phyloP scores from a whole-genome alignment of 37 sponge, comb jelly and placozoan species.

The Chondrilla cf. caribensis region DNA sequence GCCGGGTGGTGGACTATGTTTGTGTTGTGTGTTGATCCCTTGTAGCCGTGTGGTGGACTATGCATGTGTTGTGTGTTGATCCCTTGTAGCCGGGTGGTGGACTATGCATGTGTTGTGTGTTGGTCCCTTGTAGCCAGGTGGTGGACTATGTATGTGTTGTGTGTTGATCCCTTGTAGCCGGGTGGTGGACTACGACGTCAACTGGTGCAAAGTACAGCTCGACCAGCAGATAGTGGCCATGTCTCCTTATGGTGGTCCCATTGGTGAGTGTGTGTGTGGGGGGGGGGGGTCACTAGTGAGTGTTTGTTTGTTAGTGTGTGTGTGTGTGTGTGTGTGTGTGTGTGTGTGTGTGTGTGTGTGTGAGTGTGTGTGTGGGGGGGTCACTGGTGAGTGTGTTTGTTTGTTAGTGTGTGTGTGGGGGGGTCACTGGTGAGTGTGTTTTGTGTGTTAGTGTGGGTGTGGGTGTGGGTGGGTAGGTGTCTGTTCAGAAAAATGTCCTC shows the following conservation, averaged over 20 bases:
- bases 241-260: background rate
- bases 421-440: background rate
- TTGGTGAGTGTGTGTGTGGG: slow-evolving; percentile 24
- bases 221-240: slow-evolving; percentile 20
- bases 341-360: slow-evolving; percentile 25
- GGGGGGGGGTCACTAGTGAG: background rate
- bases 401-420: too few relatives aligned
- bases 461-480: background rate
- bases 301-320: slow-evolving; percentile 19
- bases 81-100: too few relatives aligned
- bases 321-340: slow-evolving; percentile 22
- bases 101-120: too few relatives aligned
- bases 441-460: background rate
- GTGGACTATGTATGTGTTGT: too few relatives aligned
- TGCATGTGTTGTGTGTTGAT: too few relatives aligned
- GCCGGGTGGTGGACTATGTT: too few relatives aligned
- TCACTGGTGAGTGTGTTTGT: too few relatives aligned
- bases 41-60: too few relatives aligned
- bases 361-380: slow-evolving; percentile 14
- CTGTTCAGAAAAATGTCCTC: too few relatives aligned
- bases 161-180: background rate
- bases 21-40: too few relatives aligned
- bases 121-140: too few relatives aligned
- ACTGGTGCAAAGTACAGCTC: background rate
- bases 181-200: background rate